A percentile compares a stretch with the other conserved stretches of the same genome.
These are phyloP conservation scores for Xenopus laevis DNA, from an alignment of 2,113 vertebrate genomes.

Conservation along the genomic window DNA sequence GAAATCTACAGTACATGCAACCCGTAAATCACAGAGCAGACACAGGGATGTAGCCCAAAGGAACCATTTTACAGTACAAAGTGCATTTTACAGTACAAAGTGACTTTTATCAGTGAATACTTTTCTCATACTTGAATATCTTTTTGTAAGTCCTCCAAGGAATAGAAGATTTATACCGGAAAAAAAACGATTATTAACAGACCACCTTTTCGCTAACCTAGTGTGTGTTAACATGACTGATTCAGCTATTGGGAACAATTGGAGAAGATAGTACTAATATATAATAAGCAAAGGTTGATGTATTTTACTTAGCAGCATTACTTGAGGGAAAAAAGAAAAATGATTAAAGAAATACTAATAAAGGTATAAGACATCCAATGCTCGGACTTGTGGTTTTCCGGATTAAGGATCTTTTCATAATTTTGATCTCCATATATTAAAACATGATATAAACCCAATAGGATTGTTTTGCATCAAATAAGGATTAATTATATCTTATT, in stretches of 20 bases:
- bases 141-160: slow-evolving; percentile 6
- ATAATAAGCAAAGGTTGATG: neutral
- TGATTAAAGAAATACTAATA: no score
- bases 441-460: no score
- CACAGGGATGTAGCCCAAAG: slow-evolving; percentile 39
- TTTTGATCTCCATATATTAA: no score
- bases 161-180: slow-evolving; percentile 23
- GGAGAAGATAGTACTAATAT: neutral
- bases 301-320: neutral
- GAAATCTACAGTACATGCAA: slow-evolving; percentile 18
- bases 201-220: neutral
- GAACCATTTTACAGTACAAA: slow-evolving; percentile 18
- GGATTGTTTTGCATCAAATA: no score
- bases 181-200: slow-evolving; percentile 11
- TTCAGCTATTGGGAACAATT: neutral
- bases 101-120: slow-evolving; percentile 42
- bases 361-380: no score
- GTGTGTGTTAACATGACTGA: neutral
- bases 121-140: slow-evolving; percentile 18
- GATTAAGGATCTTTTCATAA: no score
- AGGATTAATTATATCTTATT: no score
- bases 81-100: slow-evolving; percentile 35
- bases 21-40: slow-evolving; percentile 39
- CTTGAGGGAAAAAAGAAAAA: no score
- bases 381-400: no score